Percentiles rank a stretch among this genome's conserved stretches.
Conservation (phyloP, 2,888 invertebrate species). For the Spicauda simplicius region DNA sequence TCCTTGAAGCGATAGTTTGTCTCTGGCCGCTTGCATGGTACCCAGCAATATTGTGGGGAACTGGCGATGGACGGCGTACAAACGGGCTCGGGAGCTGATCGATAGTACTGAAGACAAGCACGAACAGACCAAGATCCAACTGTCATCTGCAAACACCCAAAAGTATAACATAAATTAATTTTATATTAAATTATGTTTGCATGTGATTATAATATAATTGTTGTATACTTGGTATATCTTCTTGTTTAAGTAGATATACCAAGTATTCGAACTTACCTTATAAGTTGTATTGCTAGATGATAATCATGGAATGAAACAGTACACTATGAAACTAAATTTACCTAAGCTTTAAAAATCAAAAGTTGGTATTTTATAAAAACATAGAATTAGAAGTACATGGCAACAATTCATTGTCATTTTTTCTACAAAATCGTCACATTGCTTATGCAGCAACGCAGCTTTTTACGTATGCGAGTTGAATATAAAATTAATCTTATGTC, state of each 20-base stretch:
- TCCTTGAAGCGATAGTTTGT: slow-evolving; percentile 65
- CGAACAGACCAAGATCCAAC: slow-evolving; percentile 61
- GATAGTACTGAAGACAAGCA: slow-evolving; percentile 60
- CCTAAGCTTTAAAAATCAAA: no score
- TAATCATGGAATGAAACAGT: no score
- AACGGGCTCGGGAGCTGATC: slow-evolving; percentile 57
- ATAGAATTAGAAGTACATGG: background rate
- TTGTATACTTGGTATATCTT: no score
- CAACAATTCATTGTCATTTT: slow-evolving; percentile 6
- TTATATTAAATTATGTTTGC: no score
- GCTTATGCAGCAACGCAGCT: slow-evolving; percentile 2
- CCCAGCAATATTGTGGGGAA: slow-evolving; percentile 53
- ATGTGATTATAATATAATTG: no score
- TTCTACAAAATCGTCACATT: background rate
- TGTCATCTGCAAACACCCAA: slow-evolving; percentile 55
- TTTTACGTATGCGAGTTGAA: slow-evolving; percentile 10
- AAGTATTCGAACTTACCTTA: no score
- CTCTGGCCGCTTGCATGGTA: slow-evolving; percentile 60
- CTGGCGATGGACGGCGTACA: slow-evolving; percentile 61
- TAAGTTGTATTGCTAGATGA: no score
- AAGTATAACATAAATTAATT: no score
- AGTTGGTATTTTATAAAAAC: no score
- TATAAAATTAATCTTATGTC: slow-evolving; percentile 14
- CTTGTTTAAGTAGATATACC: no score
- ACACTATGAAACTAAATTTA: no score